A percentile compares a stretch with the other conserved stretches of the same genome.
phyloP scores from a whole-genome alignment of 1,140 invertebrate genomes.

The Colletes latitarsis region DNA sequence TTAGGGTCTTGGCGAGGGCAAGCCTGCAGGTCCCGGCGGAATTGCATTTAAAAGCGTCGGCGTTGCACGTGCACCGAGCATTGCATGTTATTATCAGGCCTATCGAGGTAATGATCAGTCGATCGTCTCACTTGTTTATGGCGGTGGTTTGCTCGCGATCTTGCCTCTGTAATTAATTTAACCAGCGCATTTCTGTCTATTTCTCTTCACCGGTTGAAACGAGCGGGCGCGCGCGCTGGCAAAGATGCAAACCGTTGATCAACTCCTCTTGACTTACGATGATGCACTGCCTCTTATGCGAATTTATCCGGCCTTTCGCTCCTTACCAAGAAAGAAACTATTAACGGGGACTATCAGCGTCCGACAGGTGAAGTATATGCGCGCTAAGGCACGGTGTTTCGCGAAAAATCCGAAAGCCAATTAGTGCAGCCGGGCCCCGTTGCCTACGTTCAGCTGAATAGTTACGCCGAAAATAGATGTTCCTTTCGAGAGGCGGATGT shows the following conservation, averaged over 20 bases:
- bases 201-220: conserved; percentile 47
- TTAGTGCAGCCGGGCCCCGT: neutral
- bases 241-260: conserved; percentile 65
- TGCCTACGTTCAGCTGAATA: neutral
- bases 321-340: conserved; percentile 49
- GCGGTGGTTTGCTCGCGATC: conserved; percentile 65
- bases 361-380: conserved; percentile 37
- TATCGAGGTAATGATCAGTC: conserved; percentile 71
- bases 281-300: conserved; percentile 51
- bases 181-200: conserved; percentile 60
- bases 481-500: conserved; percentile 44
- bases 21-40: neutral
- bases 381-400: neutral
- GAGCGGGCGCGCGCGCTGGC: conserved; percentile 5
- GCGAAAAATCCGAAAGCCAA: conserved; percentile 38
- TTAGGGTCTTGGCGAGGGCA: neutral
- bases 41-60: conserved; percentile 38
- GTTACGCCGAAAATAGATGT: conserved; percentile 40
- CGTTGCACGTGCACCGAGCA: conserved; percentile 59
- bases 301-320: conserved; percentile 45
- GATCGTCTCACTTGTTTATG: conserved; percentile 75
- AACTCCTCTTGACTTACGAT: conserved; percentile 52
- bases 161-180: conserved; percentile 74
- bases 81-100: conserved; percentile 73
- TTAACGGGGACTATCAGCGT: conserved; percentile 46